Conservation (phyloP, 2,113 vertebrate genomes). For the Leiothrix lutea region DNA sequence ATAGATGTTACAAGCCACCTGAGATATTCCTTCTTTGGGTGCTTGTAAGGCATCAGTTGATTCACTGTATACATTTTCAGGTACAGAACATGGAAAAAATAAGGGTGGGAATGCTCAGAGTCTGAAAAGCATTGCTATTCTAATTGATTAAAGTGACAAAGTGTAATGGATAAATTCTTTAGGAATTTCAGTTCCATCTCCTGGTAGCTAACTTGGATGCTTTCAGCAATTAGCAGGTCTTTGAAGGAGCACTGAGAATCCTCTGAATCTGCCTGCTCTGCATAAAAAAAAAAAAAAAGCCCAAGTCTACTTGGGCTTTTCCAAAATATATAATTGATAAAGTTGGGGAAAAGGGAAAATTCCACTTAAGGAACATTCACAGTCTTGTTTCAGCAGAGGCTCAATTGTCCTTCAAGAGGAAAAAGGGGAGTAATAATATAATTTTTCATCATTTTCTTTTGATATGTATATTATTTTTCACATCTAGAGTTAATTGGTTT, state of each 20-base stretch:
- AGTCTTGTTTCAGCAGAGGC: background rate
- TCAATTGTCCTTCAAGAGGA: background rate
- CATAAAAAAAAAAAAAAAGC: too few relatives aligned
- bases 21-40: background rate
- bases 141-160: background rate
- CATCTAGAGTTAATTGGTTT: background rate
- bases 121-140: background rate
- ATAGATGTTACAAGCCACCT: background rate
- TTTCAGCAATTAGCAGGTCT: background rate
- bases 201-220: background rate
- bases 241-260: background rate
- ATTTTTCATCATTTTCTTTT: background rate
- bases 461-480: background rate
- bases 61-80: background rate
- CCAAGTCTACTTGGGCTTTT: background rate
- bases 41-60: background rate
- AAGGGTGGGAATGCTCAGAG: background rate
- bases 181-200: background rate
- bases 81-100: background rate
- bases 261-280: background rate
- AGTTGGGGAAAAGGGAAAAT: background rate
- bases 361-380: background rate
- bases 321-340: constrained; percentile 2
- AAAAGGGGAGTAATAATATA: background rate
- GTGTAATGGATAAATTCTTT: background rate